Conservation (phyloP, 2,888 invertebrate species). For the Tenthredo distinguenda region DNA sequence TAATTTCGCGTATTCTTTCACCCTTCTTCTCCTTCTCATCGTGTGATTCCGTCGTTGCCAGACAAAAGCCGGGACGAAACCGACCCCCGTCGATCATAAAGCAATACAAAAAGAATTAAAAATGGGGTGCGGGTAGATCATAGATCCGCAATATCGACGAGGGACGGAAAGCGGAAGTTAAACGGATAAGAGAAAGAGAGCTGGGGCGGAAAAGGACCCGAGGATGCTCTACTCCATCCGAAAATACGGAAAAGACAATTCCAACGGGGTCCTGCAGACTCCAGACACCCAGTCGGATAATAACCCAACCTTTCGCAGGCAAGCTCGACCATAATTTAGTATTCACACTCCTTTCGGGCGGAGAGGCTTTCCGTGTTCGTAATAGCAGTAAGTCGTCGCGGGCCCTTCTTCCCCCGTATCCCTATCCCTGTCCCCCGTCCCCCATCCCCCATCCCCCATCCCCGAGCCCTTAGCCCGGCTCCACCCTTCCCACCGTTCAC, state of each 20-base stretch:
- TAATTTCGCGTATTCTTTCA: background rate
- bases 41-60: background rate
- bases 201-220: background rate
- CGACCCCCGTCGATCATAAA: too few relatives aligned
- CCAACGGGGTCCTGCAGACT: constrained; percentile 10
- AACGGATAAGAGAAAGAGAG: background rate
- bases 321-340: constrained; percentile 43
- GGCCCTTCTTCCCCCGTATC: background rate
- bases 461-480: background rate
- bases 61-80: too few relatives aligned
- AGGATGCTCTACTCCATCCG: background rate
- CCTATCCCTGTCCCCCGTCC: background rate
- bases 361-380: constrained; percentile 50
- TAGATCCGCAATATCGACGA: background rate
- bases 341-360: constrained; percentile 48
- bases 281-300: constrained; percentile 38
- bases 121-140: constrained; percentile 17
- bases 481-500: background rate
- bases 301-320: constrained; percentile 33
- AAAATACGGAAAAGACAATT: constrained; percentile 23
- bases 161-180: constrained; percentile 26
- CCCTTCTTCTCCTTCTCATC: background rate
- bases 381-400: constrained; percentile 47
- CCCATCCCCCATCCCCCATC: background rate
- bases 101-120: background rate